Evolutionary conservation across 1,140 invertebrate genomes (phyloP).

Genomic region (Drosophila micromelanica): DNA sequence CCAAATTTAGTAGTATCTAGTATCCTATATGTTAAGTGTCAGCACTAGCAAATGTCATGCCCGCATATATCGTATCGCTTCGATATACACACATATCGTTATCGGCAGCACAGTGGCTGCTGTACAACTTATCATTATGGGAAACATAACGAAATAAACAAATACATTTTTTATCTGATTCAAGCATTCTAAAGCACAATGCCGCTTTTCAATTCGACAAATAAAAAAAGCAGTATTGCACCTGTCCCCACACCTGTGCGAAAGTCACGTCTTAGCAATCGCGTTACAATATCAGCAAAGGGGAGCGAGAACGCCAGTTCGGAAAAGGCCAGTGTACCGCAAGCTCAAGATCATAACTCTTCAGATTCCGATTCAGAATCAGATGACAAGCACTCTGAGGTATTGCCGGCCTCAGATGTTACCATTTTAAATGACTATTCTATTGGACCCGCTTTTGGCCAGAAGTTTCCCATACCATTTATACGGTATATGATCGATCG

Average conservation of each 20-base stretch:
- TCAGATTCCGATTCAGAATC: slow-evolving; percentile 10
- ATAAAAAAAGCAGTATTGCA: background rate
- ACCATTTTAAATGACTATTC: slow-evolving; percentile 55
- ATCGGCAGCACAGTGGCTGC: slow-evolving; percentile 1
- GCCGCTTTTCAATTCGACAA: background rate
- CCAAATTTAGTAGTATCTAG: background rate
- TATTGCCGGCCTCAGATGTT: slow-evolving; percentile 44
- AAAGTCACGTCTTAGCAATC: background rate
- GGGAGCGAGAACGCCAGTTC: background rate
- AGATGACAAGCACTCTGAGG: slow-evolving; percentile 22
- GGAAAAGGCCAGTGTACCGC: background rate
- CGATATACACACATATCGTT: background rate
- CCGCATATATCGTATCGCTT: no score
- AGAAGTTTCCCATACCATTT: slow-evolving; percentile 54
- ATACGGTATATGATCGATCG: slow-evolving; percentile 39
- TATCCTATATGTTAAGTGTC: background rate
- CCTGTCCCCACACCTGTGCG: background rate
- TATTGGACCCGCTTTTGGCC: slow-evolving; percentile 65
- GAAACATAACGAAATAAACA: background rate
- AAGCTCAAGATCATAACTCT: background rate
- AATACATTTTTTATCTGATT: background rate
- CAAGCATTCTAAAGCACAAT: background rate
- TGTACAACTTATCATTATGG: background rate
- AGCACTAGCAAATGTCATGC: background rate
- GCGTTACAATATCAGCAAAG: background rate